phyloP scores from a whole-genome alignment of 2,888 invertebrate species.

The Bhutanitis thaidina region DNA sequence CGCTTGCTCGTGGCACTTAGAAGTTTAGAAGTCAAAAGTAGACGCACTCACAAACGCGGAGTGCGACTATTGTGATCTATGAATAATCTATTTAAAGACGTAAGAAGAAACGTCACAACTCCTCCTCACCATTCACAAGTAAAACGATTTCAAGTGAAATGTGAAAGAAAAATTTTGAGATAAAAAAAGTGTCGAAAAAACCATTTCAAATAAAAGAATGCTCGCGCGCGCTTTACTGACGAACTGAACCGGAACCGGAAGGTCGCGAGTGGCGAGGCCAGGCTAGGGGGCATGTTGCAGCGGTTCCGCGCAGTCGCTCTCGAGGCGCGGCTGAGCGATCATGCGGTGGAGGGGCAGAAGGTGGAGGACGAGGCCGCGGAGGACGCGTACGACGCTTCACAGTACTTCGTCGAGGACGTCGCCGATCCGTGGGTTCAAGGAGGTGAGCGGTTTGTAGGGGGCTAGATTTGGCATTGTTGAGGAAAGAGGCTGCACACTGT shows the following conservation, averaged over 20 bases:
- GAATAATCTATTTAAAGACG: too few relatives aligned
- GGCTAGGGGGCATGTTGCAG: conserved; percentile 29
- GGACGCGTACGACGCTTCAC: conserved; percentile 83
- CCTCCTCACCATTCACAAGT: too few relatives aligned
- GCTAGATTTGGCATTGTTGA: too few relatives aligned
- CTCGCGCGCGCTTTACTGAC: not conserved
- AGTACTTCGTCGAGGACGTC: conserved; percentile 86
- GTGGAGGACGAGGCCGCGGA: conserved; percentile 55
- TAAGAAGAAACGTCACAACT: too few relatives aligned
- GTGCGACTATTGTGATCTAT: too few relatives aligned
- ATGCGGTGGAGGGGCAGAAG: conserved; percentile 24
- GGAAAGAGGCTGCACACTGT: too few relatives aligned
- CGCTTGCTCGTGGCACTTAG: too few relatives aligned
- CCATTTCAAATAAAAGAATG: conserved; percentile 3
- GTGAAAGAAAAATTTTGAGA: too few relatives aligned
- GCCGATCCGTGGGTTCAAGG: conserved; percentile 59
- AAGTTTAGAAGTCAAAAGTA: too few relatives aligned
- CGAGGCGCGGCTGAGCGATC: conserved; percentile 26
- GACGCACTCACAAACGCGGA: too few relatives aligned
- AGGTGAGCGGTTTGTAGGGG: conserved; percentile 32
- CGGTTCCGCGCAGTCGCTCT: conserved; percentile 37
- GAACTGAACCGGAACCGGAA: not conserved
- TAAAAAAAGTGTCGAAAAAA: not conserved
- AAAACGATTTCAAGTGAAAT: too few relatives aligned
- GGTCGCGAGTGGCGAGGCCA: conserved; percentile 5